Conservation (phyloP, 2,888 invertebrate genomes). For the Carpatolechia fugitivella region DNA sequence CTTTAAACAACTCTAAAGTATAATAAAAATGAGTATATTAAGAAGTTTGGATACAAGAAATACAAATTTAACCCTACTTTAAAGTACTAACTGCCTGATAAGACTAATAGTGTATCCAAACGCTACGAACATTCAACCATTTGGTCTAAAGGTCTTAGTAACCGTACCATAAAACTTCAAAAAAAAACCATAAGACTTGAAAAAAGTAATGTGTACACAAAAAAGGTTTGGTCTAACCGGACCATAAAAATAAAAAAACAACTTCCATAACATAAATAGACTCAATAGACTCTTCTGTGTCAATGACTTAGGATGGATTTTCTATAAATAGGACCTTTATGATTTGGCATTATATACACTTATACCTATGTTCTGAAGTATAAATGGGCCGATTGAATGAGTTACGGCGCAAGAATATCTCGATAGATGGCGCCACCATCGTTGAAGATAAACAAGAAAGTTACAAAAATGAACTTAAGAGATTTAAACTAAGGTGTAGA, state of each 20-base stretch:
- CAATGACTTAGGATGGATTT: not conserved
- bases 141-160: too few relatives aligned
- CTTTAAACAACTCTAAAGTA: not conserved
- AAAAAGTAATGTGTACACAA: not conserved
- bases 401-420: too few relatives aligned
- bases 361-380: slow-evolving; percentile 14
- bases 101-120: not conserved
- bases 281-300: too few relatives aligned
- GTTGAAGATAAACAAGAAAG: too few relatives aligned
- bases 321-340: not conserved
- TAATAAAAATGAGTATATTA: not conserved
- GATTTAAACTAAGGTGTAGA: too few relatives aligned
- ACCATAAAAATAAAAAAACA: too few relatives aligned
- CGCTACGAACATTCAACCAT: not conserved
- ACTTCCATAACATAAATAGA: too few relatives aligned
- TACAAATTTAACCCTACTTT: not conserved
- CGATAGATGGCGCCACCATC: too few relatives aligned
- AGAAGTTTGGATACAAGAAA: not conserved
- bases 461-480: too few relatives aligned
- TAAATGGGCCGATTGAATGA: not conserved
- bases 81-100: slow-evolving; percentile 1
- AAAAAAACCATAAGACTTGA: not conserved
- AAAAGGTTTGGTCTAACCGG: too few relatives aligned
- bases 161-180: too few relatives aligned
- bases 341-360: slow-evolving; percentile 15